Evolutionary conservation across 2,113 vertebrate species (phyloP).

Genomic region (Lasiurus cinereus): DNA sequence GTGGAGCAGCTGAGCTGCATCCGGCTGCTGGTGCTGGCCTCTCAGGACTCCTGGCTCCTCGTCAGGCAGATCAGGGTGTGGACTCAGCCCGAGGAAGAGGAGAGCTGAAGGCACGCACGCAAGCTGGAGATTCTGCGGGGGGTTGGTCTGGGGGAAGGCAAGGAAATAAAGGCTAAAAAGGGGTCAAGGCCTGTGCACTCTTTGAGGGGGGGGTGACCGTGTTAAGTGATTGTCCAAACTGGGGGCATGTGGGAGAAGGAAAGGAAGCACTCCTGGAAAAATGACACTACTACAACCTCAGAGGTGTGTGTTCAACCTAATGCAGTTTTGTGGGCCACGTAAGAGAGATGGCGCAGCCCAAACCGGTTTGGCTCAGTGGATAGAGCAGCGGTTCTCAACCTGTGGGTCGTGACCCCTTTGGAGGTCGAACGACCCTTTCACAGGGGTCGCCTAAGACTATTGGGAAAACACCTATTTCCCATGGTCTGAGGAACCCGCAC

Average conservation of each 20-base stretch:
- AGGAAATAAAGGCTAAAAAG: constrained; percentile 62
- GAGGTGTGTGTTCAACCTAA: neutral
- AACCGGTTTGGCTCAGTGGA: no score
- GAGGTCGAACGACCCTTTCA: no score
- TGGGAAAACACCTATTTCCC: no score
- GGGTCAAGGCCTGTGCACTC: neutral
- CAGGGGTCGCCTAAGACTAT: no score
- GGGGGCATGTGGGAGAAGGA: neutral
- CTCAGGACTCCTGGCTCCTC: constrained; percentile 90
- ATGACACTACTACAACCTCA: neutral
- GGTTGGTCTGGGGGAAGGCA: neutral
- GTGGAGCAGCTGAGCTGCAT: constrained; percentile 85
- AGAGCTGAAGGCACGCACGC: fast-evolving
- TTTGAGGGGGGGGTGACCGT: neutral
- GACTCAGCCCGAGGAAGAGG: constrained; percentile 54
- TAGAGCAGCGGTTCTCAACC: no score
- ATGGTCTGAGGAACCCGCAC: no score
- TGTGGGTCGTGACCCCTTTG: no score
- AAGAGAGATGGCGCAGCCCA: neutral
- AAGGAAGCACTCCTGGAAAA: neutral
- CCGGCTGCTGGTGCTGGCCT: constrained; percentile 86
- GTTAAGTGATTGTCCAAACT: neutral
- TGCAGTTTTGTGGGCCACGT: neutral
- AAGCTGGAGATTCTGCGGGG: fast-evolving
- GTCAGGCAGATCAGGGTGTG: constrained; percentile 89